Evolutionary conservation across 53 echinoderm and acorn worm species (phyloP).

Genomic region (Henricia sp.): DNA sequence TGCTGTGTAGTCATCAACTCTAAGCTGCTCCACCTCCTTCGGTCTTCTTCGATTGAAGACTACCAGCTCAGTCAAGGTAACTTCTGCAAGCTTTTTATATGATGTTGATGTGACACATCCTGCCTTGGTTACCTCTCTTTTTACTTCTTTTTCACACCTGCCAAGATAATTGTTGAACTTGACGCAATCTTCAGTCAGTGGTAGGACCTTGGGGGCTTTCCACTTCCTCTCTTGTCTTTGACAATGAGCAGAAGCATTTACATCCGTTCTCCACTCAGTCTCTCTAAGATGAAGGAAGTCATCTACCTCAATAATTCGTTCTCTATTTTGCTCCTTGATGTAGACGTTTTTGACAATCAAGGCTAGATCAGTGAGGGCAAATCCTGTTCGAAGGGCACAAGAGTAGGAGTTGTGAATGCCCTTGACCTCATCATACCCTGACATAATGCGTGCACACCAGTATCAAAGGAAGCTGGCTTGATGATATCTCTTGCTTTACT

Average conservation of each 20-base stretch:
- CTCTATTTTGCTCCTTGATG: background rate
- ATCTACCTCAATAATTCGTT: slow-evolving; percentile 6
- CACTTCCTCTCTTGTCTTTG: slow-evolving; percentile 21
- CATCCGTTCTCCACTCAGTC: slow-evolving; percentile 7
- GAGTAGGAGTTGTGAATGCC: slow-evolving; percentile 17
- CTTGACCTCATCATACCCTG: slow-evolving; percentile 35
- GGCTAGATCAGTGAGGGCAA: slow-evolving; percentile 42
- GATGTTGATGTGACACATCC: background rate
- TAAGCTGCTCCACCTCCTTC: slow-evolving; percentile 20
- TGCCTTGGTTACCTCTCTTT: background rate
- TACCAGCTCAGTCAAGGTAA: background rate
- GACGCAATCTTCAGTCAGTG: slow-evolving; percentile 49
- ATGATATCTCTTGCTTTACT: too few relatives aligned
- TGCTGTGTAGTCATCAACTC: background rate
- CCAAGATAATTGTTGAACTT: slow-evolving; percentile 22
- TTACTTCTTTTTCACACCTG: background rate
- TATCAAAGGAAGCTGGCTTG: too few relatives aligned
- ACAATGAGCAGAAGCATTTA: slow-evolving; percentile 38
- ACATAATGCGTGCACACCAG: too few relatives aligned
- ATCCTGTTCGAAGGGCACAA: slow-evolving; percentile 30
- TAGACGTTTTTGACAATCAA: background rate
- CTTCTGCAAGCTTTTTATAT: slow-evolving; percentile 7
- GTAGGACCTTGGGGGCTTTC: slow-evolving; percentile 22
- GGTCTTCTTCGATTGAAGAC: slow-evolving; percentile 33
- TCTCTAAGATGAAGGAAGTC: slow-evolving; percentile 14